Evolutionary conservation across 2,888 invertebrate species (phyloP).

Genomic region (Drosophila neonasuta): DNA sequence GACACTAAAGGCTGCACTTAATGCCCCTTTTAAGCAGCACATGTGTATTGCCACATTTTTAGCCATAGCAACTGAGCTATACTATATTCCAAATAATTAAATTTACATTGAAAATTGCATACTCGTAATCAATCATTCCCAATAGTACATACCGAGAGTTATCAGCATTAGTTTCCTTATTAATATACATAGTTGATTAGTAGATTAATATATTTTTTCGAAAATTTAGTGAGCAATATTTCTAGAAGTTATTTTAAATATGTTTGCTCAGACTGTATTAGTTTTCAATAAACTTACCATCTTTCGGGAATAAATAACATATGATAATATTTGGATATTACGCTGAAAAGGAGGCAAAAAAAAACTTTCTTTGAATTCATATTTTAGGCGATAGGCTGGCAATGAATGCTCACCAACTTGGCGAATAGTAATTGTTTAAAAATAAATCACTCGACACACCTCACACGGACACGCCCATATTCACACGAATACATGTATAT

Average conservation of each 20-base stretch:
- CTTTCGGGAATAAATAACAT: neutral
- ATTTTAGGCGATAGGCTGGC: neutral
- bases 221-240: too few species aligned
- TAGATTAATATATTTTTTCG: too few species aligned
- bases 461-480: constrained; percentile 11
- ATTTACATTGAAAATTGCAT: neutral
- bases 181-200: too few species aligned
- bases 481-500: constrained; percentile 7
- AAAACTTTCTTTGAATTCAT: neutral
- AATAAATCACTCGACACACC: constrained; percentile 61
- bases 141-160: neutral
- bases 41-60: neutral
- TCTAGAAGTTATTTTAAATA: too few species aligned
- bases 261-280: too few species aligned
- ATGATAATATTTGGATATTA: neutral
- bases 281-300: too few species aligned
- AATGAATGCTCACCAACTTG: neutral
- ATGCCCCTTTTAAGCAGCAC: neutral
- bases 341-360: too few species aligned
- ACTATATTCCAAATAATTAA: neutral
- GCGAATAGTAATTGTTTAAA: constrained; percentile 25
- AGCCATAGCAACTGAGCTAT: neutral
- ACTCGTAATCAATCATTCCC: neutral
- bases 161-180: neutral
- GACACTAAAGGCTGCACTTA: neutral